Conservation (phyloP, 2,797 vertebrate species). For the Crenichthys baileyi region DNA sequence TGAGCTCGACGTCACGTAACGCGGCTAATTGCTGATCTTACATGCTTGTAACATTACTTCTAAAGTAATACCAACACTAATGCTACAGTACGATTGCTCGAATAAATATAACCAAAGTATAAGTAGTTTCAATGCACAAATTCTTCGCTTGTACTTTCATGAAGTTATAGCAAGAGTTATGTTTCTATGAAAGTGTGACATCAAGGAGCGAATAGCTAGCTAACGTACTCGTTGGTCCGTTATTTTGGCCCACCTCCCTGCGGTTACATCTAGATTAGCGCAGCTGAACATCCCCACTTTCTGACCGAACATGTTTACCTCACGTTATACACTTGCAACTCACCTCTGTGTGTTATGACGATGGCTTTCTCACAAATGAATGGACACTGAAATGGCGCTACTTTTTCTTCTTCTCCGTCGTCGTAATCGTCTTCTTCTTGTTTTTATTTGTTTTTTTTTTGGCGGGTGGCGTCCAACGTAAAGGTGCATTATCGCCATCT, state of each 20-base stretch:
- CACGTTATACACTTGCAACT: neutral
- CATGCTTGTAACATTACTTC: neutral
- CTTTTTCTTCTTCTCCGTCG: neutral
- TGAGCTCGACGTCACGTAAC: neutral
- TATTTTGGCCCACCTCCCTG: neutral
- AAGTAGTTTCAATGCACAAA: neutral
- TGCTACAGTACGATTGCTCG: neutral
- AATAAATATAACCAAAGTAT: neutral
- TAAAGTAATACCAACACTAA: neutral
- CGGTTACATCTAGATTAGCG: neutral
- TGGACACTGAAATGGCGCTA: conserved; percentile 58
- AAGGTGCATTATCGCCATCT: too few species aligned
- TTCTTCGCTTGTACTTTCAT: too few species aligned
- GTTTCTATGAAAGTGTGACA: neutral
- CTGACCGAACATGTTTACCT: too few species aligned
- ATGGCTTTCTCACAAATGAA: conserved; percentile 54
- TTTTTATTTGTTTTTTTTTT: neutral
- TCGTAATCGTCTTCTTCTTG: conserved; percentile 5
- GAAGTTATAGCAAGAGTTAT: neutral
- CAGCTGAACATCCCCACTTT: fast-evolving
- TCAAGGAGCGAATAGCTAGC: neutral
- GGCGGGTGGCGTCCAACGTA: too few species aligned
- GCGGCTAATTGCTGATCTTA: neutral
- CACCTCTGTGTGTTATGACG: conserved; percentile 35
- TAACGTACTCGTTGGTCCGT: neutral